phyloP scores from a whole-genome alignment of 2,888 invertebrate genomes.

The Arge pagana region DNA sequence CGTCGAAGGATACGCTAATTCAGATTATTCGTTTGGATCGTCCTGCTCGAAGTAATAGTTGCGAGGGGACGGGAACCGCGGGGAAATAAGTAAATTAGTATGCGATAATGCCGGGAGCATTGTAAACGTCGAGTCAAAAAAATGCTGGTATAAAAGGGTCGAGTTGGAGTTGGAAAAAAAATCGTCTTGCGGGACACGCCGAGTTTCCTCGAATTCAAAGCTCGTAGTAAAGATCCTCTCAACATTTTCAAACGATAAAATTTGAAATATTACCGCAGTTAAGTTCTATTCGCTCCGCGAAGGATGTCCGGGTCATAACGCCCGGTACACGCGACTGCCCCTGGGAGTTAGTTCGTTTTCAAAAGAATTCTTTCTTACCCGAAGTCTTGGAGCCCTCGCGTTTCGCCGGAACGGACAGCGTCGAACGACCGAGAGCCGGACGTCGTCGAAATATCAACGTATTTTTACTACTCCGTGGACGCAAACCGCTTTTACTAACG shows the following conservation, averaged over 20 bases:
- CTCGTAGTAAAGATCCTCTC: constrained; percentile 28
- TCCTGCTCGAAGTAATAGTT: too few relatives aligned
- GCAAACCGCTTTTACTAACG: too few relatives aligned
- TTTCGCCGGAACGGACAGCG: neutral
- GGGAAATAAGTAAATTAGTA: too few relatives aligned
- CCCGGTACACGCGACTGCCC: constrained; percentile 37
- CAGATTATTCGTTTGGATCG: too few relatives aligned
- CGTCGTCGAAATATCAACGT: neutral
- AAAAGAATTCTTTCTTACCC: constrained; percentile 24
- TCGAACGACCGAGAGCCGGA: neutral
- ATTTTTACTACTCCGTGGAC: too few relatives aligned
- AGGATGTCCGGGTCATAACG: constrained; percentile 56
- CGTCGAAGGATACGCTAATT: too few relatives aligned
- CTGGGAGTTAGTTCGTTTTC: constrained; percentile 36
- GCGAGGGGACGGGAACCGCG: too few relatives aligned
- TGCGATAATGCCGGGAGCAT: too few relatives aligned
- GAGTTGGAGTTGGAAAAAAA: too few relatives aligned
- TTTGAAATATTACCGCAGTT: constrained; percentile 50
- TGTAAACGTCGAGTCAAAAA: too few relatives aligned
- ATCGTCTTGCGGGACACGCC: too few relatives aligned
- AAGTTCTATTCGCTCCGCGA: constrained; percentile 37
- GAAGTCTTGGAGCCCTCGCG: constrained; percentile 8
- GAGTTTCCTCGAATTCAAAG: constrained; percentile 17
- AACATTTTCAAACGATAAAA: constrained; percentile 54
- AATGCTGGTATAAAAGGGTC: too few relatives aligned